Percentiles rank a stretch among this genome's conserved stretches.
Evolutionary conservation across 2,888 invertebrate genomes (phyloP).

Genomic region (Drosophila recens): DNA sequence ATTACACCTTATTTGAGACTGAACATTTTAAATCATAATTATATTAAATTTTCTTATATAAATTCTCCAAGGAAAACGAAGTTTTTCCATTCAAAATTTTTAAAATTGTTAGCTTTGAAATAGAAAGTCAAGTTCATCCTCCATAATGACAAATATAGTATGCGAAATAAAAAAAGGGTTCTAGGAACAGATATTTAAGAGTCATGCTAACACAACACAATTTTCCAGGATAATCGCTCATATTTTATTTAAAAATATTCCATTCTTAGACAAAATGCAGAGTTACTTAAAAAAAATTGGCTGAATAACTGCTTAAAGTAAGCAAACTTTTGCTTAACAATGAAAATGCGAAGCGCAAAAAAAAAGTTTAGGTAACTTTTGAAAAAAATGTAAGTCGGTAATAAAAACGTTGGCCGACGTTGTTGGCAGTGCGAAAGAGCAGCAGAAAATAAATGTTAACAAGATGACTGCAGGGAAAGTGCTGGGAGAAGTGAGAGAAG

Average conservation of each 20-base stretch:
- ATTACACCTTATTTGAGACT: too few species aligned
- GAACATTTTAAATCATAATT: too few species aligned
- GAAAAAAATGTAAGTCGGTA: conserved; percentile 55
- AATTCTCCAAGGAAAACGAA: too few species aligned
- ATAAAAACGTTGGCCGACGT: conserved; percentile 39
- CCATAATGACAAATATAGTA: background rate
- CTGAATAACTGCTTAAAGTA: conserved; percentile 58
- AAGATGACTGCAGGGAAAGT: conserved; percentile 45
- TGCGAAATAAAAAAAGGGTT: background rate
- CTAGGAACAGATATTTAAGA: background rate
- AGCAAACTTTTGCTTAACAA: conserved; percentile 50
- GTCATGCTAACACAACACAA: conserved; percentile 1
- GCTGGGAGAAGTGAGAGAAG: conserved; percentile 24
- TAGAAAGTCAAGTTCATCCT: too few species aligned
- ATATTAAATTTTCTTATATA: too few species aligned
- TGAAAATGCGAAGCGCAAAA: conserved; percentile 29
- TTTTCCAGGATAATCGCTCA: background rate
- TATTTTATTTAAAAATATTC: conserved; percentile 5
- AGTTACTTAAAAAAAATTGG: conserved; percentile 47
- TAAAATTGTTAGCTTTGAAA: too few species aligned
- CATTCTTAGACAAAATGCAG: background rate
- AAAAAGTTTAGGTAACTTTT: conserved; percentile 61
- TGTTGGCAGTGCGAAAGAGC: conserved; percentile 35
- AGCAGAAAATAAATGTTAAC: conserved; percentile 76
- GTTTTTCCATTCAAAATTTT: too few species aligned